Evolutionary conservation across 1,140 invertebrate species (phyloP).

Genomic region (Drosophila jambulina): DNA sequence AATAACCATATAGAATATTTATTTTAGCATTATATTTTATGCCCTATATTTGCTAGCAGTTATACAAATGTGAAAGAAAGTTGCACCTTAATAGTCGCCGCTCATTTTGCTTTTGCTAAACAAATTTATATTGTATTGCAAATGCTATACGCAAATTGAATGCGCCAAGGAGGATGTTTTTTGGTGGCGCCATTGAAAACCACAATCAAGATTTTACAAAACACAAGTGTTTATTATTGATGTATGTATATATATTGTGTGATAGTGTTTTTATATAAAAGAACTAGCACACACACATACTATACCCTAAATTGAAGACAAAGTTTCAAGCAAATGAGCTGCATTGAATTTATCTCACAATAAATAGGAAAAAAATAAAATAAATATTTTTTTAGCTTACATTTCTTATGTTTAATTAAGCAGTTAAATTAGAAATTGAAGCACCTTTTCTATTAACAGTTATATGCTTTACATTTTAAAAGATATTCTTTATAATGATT

Average conservation of each 20-base stretch:
- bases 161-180: neutral
- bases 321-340: neutral
- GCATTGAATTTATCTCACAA: neutral
- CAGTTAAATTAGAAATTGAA: too few relatives aligned
- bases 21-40: constrained; percentile 1
- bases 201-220: constrained; percentile 3
- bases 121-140: neutral
- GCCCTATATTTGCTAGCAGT: neutral
- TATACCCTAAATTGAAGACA: neutral
- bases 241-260: constrained; percentile 5
- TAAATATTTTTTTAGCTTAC: neutral
- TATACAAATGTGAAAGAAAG: constrained; percentile 1
- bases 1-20: neutral
- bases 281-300: neutral
- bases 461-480: neutral
- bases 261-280: neutral
- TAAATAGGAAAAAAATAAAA: neutral
- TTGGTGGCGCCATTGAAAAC: neutral
- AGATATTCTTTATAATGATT: neutral
- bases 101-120: constrained; percentile 17
- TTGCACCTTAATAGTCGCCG: constrained; percentile 5
- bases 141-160: neutral
- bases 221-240: constrained; percentile 5
- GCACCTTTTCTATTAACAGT: neutral
- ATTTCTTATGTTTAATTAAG: too few relatives aligned